Conservation (phyloP, 2,797 vertebrate species). For the Coranthus polyacanthus region DNA sequence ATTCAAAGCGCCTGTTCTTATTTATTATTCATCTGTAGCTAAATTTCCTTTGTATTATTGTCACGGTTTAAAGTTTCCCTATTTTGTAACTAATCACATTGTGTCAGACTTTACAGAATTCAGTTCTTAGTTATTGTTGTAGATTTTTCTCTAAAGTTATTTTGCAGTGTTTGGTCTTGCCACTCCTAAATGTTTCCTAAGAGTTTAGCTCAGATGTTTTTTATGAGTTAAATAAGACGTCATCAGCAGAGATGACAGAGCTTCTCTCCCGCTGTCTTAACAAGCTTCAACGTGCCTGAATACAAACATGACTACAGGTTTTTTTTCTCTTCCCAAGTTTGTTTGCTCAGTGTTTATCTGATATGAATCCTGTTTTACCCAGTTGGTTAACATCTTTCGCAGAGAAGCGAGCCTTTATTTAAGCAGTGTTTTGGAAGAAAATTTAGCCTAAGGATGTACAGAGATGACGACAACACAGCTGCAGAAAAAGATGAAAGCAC, state of each 20-base stretch:
- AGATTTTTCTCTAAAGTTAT: too few relatives aligned
- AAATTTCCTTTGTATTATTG: too few relatives aligned
- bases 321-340: conserved; percentile 8
- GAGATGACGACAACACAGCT: too few relatives aligned
- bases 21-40: too few relatives aligned
- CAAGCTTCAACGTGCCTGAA: conserved; percentile 45
- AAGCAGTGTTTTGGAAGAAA: not conserved
- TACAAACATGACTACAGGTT: conserved; percentile 20
- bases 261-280: conserved; percentile 20
- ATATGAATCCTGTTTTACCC: conserved; percentile 9
- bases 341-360: conserved; percentile 11
- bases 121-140: too few relatives aligned
- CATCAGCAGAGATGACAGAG: conserved; percentile 26
- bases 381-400: not conserved
- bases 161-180: conserved; percentile 5
- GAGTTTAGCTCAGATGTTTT: conserved; percentile 16
- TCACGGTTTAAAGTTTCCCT: too few relatives aligned
- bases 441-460: too few relatives aligned
- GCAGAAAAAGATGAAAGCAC: not conserved
- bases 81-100: not conserved
- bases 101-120: not conserved
- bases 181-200: conserved; percentile 11
- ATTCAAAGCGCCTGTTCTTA: too few relatives aligned
- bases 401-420: conserved; percentile 2
- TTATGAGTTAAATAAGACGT: conserved; percentile 33